phyloP scores from a whole-genome alignment of 2,113 vertebrate genomes.

The Tamias sibiricus region DNA sequence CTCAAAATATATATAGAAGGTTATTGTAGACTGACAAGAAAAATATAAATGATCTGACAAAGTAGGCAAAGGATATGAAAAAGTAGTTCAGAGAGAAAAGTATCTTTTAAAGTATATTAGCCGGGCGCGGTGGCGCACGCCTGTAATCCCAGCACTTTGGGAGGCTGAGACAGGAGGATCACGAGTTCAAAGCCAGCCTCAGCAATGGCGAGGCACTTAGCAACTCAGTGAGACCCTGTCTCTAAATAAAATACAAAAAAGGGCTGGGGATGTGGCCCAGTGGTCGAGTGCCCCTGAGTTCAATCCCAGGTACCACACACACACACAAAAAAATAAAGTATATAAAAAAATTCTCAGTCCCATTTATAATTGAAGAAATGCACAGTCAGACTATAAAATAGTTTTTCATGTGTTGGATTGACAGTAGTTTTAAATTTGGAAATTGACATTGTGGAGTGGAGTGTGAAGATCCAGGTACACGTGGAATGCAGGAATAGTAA shows the following conservation, averaged over 20 bases:
- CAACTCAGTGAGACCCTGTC: too few species aligned
- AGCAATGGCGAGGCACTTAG: too few species aligned
- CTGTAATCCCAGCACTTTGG: too few species aligned
- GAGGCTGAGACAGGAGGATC: too few species aligned
- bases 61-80: slow-evolving; percentile 1
- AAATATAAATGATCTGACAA: neutral
- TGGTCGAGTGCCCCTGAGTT: too few species aligned
- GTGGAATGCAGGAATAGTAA: neutral
- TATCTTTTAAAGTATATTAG: neutral
- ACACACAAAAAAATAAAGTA: too few species aligned
- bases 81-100: neutral
- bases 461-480: neutral
- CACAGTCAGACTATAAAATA: slow-evolving; percentile 5
- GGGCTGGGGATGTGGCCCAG: too few species aligned
- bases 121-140: too few species aligned
- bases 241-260: too few species aligned
- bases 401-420: neutral
- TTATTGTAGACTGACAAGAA: neutral
- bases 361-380: slow-evolving; percentile 47
- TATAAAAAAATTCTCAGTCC: neutral
- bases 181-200: too few species aligned
- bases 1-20: neutral
- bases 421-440: neutral
- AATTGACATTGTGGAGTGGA: neutral
- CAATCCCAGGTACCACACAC: too few species aligned